Conservation (phyloP, 1,140 invertebrate species). For the Whitmania pigra region DNA sequence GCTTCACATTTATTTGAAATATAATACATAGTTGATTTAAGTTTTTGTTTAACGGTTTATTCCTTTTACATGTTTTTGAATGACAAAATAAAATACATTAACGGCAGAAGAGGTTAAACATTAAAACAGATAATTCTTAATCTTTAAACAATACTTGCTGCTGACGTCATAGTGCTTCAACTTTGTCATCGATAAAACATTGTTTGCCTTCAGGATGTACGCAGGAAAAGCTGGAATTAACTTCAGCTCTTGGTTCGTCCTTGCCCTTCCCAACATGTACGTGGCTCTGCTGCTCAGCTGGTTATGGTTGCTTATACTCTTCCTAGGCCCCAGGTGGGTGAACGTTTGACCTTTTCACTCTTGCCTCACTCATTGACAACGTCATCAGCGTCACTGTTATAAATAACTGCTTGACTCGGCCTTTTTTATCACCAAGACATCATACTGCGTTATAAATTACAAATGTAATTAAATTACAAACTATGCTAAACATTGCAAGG, state of each 20-base stretch:
- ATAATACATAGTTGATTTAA: too few species aligned
- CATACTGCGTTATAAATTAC: background rate
- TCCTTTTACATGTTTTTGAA: background rate
- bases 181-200: constrained; percentile 1
- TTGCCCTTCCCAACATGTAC: constrained; percentile 39
- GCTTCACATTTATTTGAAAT: too few species aligned
- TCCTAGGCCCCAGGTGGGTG: constrained; percentile 29
- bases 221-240: constrained; percentile 35
- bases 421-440: background rate
- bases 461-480: too few species aligned
- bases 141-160: background rate
- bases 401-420: background rate
- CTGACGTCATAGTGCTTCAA: background rate
- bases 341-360: background rate
- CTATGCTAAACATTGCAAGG: too few species aligned
- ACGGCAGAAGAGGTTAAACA: too few species aligned
- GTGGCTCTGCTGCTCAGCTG: constrained; percentile 36
- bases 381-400: background rate
- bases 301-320: constrained; percentile 38
- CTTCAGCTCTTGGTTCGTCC: constrained; percentile 42
- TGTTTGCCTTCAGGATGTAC: constrained; percentile 20
- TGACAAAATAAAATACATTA: too few species aligned
- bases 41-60: too few species aligned
- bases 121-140: background rate
- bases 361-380: background rate